phyloP scores from a whole-genome alignment of 2,888 invertebrate species.

The Osedax frankpressi region DNA sequence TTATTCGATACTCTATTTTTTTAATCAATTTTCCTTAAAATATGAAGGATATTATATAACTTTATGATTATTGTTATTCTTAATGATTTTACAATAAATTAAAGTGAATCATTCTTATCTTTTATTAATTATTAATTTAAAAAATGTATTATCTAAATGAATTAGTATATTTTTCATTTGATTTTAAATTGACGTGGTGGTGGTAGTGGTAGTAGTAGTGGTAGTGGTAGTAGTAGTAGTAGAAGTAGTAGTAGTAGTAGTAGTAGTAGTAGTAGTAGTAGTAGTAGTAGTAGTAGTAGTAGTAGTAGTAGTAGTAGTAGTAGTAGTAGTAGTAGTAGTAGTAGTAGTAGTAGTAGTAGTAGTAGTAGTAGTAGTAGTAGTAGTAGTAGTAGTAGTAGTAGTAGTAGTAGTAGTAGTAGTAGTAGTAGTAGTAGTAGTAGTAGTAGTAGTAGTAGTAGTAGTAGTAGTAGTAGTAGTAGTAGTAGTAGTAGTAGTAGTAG shows the following conservation, averaged over 20 bases:
- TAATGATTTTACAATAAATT: no score
- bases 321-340: constrained; percentile 7
- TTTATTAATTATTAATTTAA: no score
- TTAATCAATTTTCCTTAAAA: no score
- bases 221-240: not conserved
- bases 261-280: not conserved
- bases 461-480: constrained; percentile 14
- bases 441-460: constrained; percentile 13
- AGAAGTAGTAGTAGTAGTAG: not conserved
- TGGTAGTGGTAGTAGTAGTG: not conserved
- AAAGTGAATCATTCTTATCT: no score
- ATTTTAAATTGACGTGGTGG: no score
- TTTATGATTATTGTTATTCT: no score
- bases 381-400: constrained; percentile 14
- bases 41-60: no score
- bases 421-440: constrained; percentile 14
- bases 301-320: constrained; percentile 12
- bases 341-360: constrained; percentile 12
- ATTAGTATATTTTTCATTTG: no score
- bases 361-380: constrained; percentile 14
- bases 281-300: constrained; percentile 8
- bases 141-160: no score
- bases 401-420: constrained; percentile 14
- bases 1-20: no score
- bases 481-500: constrained; percentile 13